Percentiles rank a stretch among this genome's conserved stretches.
These are phyloP conservation scores for Urophycis tenuis DNA, from an alignment of 2,797 vertebrate genomes.

Conservation along the genomic window DNA sequence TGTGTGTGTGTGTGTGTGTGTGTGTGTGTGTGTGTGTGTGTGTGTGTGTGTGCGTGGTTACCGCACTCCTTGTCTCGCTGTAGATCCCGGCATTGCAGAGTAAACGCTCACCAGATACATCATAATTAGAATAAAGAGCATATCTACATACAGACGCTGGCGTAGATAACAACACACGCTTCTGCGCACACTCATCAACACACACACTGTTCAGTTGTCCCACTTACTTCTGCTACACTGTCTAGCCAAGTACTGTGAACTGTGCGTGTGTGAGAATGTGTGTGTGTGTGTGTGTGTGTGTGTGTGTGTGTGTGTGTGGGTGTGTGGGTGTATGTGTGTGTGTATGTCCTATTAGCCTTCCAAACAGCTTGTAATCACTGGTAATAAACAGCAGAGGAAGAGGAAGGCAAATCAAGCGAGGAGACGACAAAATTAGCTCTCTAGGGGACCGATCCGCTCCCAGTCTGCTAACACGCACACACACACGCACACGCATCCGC, in stretches of 20 bases:
- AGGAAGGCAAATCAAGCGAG: constrained; percentile 77
- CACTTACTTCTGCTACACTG: not conserved
- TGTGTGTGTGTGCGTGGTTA: not conserved
- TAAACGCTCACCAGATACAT: constrained; percentile 40
- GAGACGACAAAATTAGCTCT: constrained; percentile 77
- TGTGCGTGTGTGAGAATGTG: no score
- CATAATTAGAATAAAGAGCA: constrained; percentile 31
- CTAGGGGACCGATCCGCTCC: constrained; percentile 62
- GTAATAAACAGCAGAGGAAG: constrained; percentile 80
- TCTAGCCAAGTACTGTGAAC: not conserved
- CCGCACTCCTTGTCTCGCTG: not conserved
- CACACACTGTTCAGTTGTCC: constrained; percentile 15
- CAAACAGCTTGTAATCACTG: constrained; percentile 84
- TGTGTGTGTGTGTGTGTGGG: constrained; percentile 17
- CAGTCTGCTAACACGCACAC: constrained; percentile 59
- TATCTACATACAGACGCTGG: constrained; percentile 23
- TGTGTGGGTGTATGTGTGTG: constrained; percentile 60
- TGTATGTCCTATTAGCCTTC: constrained; percentile 76
- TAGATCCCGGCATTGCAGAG: not conserved
- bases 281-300: constrained; percentile 10
- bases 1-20: not conserved
- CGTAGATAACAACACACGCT: constrained; percentile 7
- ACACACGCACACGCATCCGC: constrained; percentile 11
- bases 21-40: not conserved
- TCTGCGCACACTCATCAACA: constrained; percentile 30